A percentile compares a stretch with the other conserved stretches of the same genome.
phyloP scores from a whole-genome alignment of 64 coral and sea anemone species.

The Porites australiensis region DNA sequence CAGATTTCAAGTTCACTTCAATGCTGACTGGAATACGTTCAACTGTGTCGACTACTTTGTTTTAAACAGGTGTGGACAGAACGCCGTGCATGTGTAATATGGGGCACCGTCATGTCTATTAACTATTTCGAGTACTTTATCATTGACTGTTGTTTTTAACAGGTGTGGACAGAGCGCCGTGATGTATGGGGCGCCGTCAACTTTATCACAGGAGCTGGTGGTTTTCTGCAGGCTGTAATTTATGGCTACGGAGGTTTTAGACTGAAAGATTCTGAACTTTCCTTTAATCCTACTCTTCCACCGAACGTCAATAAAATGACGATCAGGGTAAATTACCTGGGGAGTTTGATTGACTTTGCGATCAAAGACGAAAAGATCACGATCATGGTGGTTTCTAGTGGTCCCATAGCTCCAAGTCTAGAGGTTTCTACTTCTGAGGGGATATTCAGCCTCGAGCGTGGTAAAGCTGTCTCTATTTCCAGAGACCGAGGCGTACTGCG shows the following conservation, averaged over 20 bases:
- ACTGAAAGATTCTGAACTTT: slow-evolving; percentile 23
- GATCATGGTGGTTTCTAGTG: slow-evolving; percentile 57
- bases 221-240: slow-evolving; percentile 87
- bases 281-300: slow-evolving; percentile 81
- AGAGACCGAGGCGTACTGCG: slow-evolving; percentile 55
- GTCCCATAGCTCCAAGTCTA: slow-evolving; percentile 69
- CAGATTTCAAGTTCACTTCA: too few species aligned
- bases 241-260: slow-evolving; percentile 95
- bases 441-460: slow-evolving; percentile 33
- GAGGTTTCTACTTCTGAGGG: slow-evolving; percentile 59
- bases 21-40: too few species aligned
- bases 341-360: slow-evolving; percentile 71
- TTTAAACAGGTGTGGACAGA: too few species aligned
- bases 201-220: slow-evolving; percentile 91
- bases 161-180: slow-evolving; percentile 90
- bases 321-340: slow-evolving; percentile 77
- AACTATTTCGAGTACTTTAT: not conserved
- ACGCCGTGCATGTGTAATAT: too few species aligned
- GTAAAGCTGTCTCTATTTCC: slow-evolving; percentile 46
- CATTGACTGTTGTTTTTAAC: not conserved
- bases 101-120: not conserved
- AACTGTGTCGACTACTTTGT: too few species aligned
- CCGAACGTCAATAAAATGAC: slow-evolving; percentile 76
- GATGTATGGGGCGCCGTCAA: slow-evolving; percentile 78
- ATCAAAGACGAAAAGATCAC: slow-evolving; percentile 47